phyloP scores from a whole-genome alignment of 1,140 invertebrate species.

The Antheraea mylitta region DNA sequence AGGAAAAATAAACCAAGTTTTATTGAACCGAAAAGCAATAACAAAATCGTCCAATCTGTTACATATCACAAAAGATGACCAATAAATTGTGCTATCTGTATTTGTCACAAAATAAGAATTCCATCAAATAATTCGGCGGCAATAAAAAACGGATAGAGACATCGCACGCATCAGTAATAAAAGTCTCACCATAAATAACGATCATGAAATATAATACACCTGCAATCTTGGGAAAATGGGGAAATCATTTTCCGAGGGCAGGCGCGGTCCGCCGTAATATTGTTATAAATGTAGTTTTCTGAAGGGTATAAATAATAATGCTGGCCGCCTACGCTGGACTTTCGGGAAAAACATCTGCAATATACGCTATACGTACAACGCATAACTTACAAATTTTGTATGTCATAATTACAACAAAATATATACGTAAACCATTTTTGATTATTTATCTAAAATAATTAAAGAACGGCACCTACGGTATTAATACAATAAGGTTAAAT shows the following conservation, averaged over 20 bases:
- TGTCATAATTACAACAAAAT: neutral
- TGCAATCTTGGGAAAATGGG: slow-evolving; percentile 76
- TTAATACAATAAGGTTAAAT: no score
- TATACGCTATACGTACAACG: neutral
- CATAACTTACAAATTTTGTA: neutral
- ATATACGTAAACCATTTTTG: no score
- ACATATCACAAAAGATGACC: slow-evolving; percentile 36
- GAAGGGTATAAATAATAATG: slow-evolving; percentile 74
- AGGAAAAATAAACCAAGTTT: slow-evolving; percentile 11
- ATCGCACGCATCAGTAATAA: slow-evolving; percentile 77
- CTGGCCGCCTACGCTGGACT: slow-evolving; percentile 38
- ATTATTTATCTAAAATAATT: no score
- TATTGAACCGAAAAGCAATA: slow-evolving; percentile 18
- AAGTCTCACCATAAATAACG: slow-evolving; percentile 76
- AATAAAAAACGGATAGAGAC: slow-evolving; percentile 76
- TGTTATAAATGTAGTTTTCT: slow-evolving; percentile 78
- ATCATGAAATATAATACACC: slow-evolving; percentile 78
- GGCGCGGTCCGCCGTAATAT: slow-evolving; percentile 74
- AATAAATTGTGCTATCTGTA: slow-evolving; percentile 42
- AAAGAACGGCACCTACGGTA: no score
- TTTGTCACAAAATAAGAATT: slow-evolving; percentile 60
- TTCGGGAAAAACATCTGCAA: neutral
- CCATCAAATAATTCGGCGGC: slow-evolving; percentile 67
- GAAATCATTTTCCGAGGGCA: slow-evolving; percentile 76
- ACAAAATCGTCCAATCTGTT: slow-evolving; percentile 25